Evolutionary conservation across 2,888 invertebrate genomes (phyloP), one percentile per base, ranked within the genome.

Genomic region (Stenchaetothrips biformis): DNA sequence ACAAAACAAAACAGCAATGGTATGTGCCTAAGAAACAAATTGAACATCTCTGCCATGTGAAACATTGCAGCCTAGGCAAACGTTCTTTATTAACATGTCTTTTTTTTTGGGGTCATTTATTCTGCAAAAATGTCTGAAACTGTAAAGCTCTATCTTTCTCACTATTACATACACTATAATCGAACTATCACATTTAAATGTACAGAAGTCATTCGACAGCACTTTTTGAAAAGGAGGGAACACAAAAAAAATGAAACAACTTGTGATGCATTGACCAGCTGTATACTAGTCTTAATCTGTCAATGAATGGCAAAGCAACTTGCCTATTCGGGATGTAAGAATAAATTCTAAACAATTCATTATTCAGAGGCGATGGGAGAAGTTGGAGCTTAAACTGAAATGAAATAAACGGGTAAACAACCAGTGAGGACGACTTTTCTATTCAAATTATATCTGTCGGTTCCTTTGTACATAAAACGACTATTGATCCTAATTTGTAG

Each of bases 161-260:
- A 18, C 59, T 16, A 59, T 59, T 25, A 59, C 67, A 74, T 74
- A 74, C n/a, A 74, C 67, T 74, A 74, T 74, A 74, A 74, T 74
- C 25, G 67, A 74, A 21, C 67, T 74, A 74, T 74, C 67, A 74
- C 67, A 74, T 53, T 13, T 53, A 13, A 53, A 53, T 53, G 53
- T 18, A 53, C 53, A 53, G 13, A 53, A 53, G 18, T 18, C 9
- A 8, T 25, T 25, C 11, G 11, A 21, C 11, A 13, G 18, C 53
- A 53, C 53, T 53, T 53, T 13, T 53, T 53, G 67, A 74, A 74
- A 74, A 21, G 67, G 16, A 53, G 53, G 11, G 13, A 6, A 11
- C 21, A 11, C 59, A 59, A 59, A 9, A 59, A 21, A 74, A 74
- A 21, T 21, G 11, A 74, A 74, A 25, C 21, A 74, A 74, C 21